Conservation (phyloP, 2,797 vertebrate species). For the Valencia hispanica region DNA sequence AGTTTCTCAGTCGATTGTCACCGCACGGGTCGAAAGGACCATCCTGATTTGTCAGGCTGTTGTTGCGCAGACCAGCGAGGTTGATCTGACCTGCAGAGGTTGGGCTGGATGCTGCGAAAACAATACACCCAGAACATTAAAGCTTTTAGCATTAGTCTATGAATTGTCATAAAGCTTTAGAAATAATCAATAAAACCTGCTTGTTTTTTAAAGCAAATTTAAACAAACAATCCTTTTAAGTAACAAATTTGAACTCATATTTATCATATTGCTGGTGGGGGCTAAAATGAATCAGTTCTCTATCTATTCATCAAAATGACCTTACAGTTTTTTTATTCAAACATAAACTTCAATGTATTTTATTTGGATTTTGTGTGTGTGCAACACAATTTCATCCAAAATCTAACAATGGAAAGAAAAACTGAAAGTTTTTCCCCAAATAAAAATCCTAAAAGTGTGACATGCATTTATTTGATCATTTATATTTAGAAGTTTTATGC, state of each 20-base stretch:
- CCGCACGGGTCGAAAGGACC: constrained; percentile 84
- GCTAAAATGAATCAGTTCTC: not conserved
- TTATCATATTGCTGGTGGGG: too few relatives aligned
- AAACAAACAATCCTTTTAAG: not conserved
- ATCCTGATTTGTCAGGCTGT: constrained; percentile 93
- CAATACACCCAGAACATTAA: not conserved
- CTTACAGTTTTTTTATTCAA: not conserved
- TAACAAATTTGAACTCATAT: not conserved
- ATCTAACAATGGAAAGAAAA: not conserved
- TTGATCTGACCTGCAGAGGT: constrained; percentile 90
- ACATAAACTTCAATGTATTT: not conserved
- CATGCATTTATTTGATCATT: not conserved
- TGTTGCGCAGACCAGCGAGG: constrained; percentile 88
- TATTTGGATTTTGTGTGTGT: not conserved
- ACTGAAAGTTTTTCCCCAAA: not conserved
- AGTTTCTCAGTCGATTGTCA: constrained; percentile 92
- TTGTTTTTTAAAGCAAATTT: not conserved
- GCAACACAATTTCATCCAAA: not conserved
- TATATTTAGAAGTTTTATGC: not conserved
- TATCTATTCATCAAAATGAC: not conserved
- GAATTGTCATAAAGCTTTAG: not conserved
- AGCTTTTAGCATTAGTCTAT: not conserved
- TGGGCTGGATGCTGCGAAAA: constrained; percentile 86
- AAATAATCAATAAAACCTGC: not conserved
- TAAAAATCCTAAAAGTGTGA: not conserved